These are phyloP conservation scores for Rhabdomys pumilio DNA, from an alignment of 2,797 vertebrate genomes.

Conservation along the genomic window DNA sequence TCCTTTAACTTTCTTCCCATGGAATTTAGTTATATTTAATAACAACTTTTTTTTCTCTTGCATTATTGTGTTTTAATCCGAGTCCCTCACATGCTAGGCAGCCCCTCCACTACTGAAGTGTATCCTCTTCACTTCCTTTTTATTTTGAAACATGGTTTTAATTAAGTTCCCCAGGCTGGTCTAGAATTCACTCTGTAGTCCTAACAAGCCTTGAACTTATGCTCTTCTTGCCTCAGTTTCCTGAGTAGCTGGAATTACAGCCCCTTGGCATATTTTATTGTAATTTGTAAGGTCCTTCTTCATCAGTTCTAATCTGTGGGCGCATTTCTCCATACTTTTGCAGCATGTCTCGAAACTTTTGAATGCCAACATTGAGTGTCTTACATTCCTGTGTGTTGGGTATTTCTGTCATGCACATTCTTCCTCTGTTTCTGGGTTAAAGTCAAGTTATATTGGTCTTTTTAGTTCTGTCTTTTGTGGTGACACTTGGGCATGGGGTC, in stretches of 20 bases:
- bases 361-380: neutral
- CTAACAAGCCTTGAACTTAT: neutral
- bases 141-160: neutral
- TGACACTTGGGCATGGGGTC: too few species aligned
- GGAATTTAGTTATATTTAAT: neutral
- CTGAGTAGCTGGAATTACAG: neutral
- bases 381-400: fast-evolving
- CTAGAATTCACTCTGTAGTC: neutral
- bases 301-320: neutral
- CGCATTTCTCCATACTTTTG: neutral
- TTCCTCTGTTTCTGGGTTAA: neutral
- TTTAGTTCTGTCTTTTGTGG: neutral
- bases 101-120: neutral
- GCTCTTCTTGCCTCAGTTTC: neutral
- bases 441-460: neutral
- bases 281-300: neutral
- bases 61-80: neutral
- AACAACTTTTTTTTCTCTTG: neutral
- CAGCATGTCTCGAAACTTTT: neutral
- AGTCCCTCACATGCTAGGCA: neutral
- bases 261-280: neutral
- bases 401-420: too few species aligned
- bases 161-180: neutral
- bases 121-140: neutral
- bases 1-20: neutral